Evolutionary conservation across 2,797 vertebrate species (phyloP).

Genomic region (Scomberomorus guttatus): DNA sequence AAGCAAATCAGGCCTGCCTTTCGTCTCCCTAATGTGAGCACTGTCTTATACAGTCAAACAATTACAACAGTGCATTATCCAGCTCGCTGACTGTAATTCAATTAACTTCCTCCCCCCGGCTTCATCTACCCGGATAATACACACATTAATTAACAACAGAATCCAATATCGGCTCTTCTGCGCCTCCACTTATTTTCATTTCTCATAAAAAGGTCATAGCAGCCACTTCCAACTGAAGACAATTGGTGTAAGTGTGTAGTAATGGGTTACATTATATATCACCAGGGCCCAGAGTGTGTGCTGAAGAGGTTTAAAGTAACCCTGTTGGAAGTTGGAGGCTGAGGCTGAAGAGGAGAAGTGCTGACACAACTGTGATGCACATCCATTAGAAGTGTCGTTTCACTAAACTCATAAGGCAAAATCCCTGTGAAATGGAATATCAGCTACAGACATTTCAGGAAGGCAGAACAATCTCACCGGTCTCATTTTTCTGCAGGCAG

Average conservation of each 20-base stretch:
- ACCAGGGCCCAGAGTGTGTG: slow-evolving; percentile 33
- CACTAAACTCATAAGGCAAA: slow-evolving; percentile 34
- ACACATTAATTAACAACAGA: slow-evolving; percentile 86
- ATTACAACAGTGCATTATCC: slow-evolving; percentile 85
- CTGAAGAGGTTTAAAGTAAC: slow-evolving; percentile 29
- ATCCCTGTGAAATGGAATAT: slow-evolving; percentile 8
- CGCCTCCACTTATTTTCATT: slow-evolving; percentile 84
- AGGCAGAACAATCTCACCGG: slow-evolving; percentile 15
- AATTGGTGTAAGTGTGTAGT: slow-evolving; percentile 76
- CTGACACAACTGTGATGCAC: slow-evolving; percentile 43
- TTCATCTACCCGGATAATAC: slow-evolving; percentile 83
- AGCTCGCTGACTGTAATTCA: slow-evolving; percentile 85
- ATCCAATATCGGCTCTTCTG: slow-evolving; percentile 85
- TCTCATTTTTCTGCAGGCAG: slow-evolving; percentile 15
- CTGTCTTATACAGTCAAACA: slow-evolving; percentile 80
- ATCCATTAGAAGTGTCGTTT: slow-evolving; percentile 55
- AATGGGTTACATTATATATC: slow-evolving; percentile 72
- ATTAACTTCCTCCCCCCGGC: slow-evolving; percentile 82
- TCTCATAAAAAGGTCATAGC: slow-evolving; percentile 82
- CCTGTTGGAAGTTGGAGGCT: slow-evolving; percentile 29
- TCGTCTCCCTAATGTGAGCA: slow-evolving; percentile 73
- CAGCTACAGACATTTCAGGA: slow-evolving; percentile 1
- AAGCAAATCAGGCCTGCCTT: slow-evolving; percentile 70
- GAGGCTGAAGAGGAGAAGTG: slow-evolving; percentile 29
- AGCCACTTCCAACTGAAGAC: slow-evolving; percentile 78